Base-by-base conservation (phyloP, 2,797 vertebrate species). In the Furcifer pardalis region DNA sequence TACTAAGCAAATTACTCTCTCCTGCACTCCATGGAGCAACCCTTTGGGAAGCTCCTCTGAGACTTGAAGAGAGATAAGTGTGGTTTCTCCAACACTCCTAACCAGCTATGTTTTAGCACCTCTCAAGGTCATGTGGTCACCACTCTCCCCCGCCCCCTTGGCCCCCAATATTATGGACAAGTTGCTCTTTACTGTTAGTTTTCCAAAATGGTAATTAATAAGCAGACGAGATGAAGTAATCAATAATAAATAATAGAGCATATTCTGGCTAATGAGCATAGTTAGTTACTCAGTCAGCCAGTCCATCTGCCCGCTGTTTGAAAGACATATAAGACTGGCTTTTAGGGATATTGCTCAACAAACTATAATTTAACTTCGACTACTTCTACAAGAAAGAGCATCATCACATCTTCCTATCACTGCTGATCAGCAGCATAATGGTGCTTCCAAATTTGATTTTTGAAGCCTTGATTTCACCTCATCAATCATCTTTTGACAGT, bases 401-500 rank as follows among this genome's bases (percentile, higher is more conserved):
- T 49, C 2, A 69, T 37, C 9, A 56, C 10, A 23, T 32, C 65
- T 40, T 80, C 42, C 46, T 17, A 35, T 8, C 65, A 37, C 46
- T 60, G 37, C 27, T 60, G 37, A 81, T 73, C 52, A 52, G 46
- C 40, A 79, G 12, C 35, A 35, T 63, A 65, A 63, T 65, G 65
- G 44, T 84, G 63, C n/a, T 68, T 69, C 35, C 63, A 77, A 37
- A 44, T 27, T 69, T 44, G 69, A 21, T 21, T 83, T 76, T 35
- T 19, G 35, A 83, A 83, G 44, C 35, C 8, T 69, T 68, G 74
- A 77, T 83, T 42, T 82, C 23, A 75, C 65, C 21, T 6, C 49
- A 69, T 69, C 74, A 83, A 59, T 69, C 49, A 40, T 27, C 37
- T 77, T 49, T 40, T 66, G 46, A 75, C n/a, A 65, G 59, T 80